phyloP scores from a whole-genome alignment of 2,888 invertebrate species.

The Halictus ligatus region DNA sequence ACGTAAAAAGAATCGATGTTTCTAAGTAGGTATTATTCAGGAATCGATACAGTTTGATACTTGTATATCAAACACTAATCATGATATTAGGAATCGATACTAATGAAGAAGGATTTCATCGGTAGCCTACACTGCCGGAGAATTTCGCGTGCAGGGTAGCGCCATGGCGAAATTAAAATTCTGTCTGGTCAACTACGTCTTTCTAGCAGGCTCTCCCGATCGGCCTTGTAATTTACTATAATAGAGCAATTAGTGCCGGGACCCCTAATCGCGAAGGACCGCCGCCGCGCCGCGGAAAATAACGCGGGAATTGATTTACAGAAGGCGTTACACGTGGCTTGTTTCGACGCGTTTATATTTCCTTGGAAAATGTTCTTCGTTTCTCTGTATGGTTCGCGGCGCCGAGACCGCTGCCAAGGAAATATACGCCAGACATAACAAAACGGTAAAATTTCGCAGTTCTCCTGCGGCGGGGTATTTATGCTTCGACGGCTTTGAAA shows the following conservation, averaged over 20 bases:
- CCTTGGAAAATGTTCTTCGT: constrained; percentile 12
- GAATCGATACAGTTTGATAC: background rate
- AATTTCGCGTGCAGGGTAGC: background rate
- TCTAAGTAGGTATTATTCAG: background rate
- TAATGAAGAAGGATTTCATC: background rate
- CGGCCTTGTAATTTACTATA: constrained; percentile 41
- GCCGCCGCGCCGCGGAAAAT: background rate
- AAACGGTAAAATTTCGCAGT: constrained; percentile 32
- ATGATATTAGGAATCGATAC: background rate
- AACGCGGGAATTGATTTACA: constrained; percentile 47
- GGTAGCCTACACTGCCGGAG: background rate
- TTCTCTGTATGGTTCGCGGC: background rate
- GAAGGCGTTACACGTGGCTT: background rate
- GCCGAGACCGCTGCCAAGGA: background rate
- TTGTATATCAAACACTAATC: background rate
- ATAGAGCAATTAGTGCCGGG: constrained; percentile 38
- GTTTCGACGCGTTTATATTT: constrained; percentile 1
- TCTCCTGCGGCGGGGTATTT: constrained; percentile 21
- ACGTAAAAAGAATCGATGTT: background rate
- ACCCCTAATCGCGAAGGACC: constrained; percentile 37
- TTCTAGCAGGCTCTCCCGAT: constrained; percentile 23
- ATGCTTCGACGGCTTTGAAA: constrained; percentile 37
- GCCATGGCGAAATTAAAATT: constrained; percentile 40
- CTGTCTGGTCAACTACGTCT: background rate
- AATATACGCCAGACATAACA: constrained; percentile 5